These are phyloP conservation scores for Rhabdomys pumilio DNA, from an alignment of 2,797 vertebrate genomes.

Conservation along the genomic window DNA sequence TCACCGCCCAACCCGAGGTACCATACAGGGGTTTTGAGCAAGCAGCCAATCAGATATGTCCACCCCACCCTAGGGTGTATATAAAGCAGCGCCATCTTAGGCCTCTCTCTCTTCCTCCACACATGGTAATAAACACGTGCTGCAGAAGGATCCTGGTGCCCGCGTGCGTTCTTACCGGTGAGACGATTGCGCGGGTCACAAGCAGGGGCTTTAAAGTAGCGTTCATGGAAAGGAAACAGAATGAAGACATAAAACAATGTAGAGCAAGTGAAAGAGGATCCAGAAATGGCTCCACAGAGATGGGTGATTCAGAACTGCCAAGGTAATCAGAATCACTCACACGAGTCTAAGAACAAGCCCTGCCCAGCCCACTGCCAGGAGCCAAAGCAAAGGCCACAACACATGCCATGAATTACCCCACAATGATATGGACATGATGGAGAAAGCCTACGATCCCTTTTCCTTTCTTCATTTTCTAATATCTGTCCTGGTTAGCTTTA, in stretches of 20 bases:
- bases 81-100: too few species aligned
- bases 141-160: too few species aligned
- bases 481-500: not conserved
- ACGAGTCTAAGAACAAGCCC: not conserved
- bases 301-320: not conserved
- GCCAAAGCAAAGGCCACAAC: not conserved
- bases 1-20: too few species aligned
- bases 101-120: too few species aligned
- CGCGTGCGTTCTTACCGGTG: too few species aligned
- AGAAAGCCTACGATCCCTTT: not conserved
- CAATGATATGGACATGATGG: too few species aligned
- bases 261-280: not conserved
- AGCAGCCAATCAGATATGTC: too few species aligned
- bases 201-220: not conserved
- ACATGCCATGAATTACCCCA: too few species aligned
- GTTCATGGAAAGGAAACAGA: not conserved
- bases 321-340: not conserved
- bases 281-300: not conserved
- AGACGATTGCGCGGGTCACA: too few species aligned
- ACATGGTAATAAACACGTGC: too few species aligned
- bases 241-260: not conserved
- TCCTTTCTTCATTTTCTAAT: not conserved
- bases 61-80: too few species aligned
- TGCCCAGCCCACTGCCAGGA: not conserved
- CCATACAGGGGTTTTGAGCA: too few species aligned